Base-by-base conservation (phyloP, 2,888 invertebrate genomes). In the Drosophila barbarae region DNA sequence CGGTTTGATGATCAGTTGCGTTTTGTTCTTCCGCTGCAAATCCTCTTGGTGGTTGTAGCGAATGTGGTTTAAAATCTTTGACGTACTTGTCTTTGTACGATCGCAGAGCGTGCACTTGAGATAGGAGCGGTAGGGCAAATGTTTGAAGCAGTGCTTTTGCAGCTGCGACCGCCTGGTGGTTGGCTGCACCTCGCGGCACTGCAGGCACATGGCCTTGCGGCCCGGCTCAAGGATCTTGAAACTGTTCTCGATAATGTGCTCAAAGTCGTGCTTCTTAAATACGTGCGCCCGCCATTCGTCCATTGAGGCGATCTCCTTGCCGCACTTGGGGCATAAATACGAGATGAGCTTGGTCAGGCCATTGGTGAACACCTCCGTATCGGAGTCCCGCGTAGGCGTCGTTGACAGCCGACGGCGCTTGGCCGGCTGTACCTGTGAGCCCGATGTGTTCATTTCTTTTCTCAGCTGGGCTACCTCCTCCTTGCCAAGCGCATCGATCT, bases 11-110 rank as follows among this genome's bases (percentile, higher is more conserved):
- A 84, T 39, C 30, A 80, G 28, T 15, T 77, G 76, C 0, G 70
- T 72, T 10, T 77, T 80, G 42, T 78, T 72, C 0, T 71, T 69
- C 10, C 65, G 47, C 34, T 73, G 72, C 15, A 83, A 44, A 13
- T 77, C 73, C 1, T 69, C 72, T n/a, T 77, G 70, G 66, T 87
- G 87, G 46, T 78, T 76, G 56, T 79, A 72, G n/a, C 85, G 77
- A 49, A 87, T 74, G 56, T 87, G 87, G 51, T 86, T 81, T 28
- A 77, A 63, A 68, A 87, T 87, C 69, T 87, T 87, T 0, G 81
- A 74, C 66, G 86, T 88, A 56, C 84, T 88, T 0, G 87, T 86
- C 65, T 88, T 87, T 2, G 88, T 84, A 21, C 86, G 86, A 0
- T 71, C 61, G 34, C 87, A 87, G 9, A 88, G 39, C 0, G 70